Evolutionary conservation across 2,797 vertebrate genomes (phyloP).

Genomic region (Sebastes itinus): DNA sequence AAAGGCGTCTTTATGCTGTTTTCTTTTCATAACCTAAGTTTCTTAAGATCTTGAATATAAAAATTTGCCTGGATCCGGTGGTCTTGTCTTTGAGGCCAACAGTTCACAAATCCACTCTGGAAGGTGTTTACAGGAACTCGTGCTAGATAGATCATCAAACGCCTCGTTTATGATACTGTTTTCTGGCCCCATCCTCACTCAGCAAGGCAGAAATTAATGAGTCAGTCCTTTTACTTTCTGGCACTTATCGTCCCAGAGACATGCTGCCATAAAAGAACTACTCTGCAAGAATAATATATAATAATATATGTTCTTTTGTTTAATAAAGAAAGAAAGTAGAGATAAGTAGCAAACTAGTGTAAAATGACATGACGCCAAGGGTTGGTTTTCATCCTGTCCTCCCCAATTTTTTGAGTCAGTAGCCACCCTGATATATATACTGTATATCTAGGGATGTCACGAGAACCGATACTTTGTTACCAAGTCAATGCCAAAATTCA

Average conservation of each 20-base stretch:
- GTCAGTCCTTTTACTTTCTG: constrained; percentile 23
- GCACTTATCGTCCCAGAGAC: background rate
- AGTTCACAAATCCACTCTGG: background rate
- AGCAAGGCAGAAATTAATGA: constrained; percentile 58
- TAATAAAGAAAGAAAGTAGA: too few species aligned
- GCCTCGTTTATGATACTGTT: constrained; percentile 35
- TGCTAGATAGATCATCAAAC: constrained; percentile 33
- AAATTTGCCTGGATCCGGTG: background rate
- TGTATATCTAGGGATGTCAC: too few species aligned
- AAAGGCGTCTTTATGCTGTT: background rate
- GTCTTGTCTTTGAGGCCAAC: constrained; percentile 3
- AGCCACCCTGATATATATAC: too few species aligned
- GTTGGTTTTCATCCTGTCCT: too few species aligned
- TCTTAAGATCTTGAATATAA: background rate
- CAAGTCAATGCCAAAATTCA: too few species aligned
- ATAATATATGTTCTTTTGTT: too few species aligned
- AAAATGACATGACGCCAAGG: too few species aligned
- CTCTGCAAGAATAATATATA: background rate
- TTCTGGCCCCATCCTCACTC: constrained; percentile 24
- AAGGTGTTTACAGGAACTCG: background rate
- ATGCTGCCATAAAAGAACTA: constrained; percentile 1
- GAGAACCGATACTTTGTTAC: too few species aligned
- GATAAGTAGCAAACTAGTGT: too few species aligned
- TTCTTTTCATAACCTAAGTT: background rate
- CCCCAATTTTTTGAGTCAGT: too few species aligned